These are phyloP conservation scores for Meriones psammophilus DNA, from an alignment of 2,797 vertebrate genomes.

Conservation along the genomic window DNA sequence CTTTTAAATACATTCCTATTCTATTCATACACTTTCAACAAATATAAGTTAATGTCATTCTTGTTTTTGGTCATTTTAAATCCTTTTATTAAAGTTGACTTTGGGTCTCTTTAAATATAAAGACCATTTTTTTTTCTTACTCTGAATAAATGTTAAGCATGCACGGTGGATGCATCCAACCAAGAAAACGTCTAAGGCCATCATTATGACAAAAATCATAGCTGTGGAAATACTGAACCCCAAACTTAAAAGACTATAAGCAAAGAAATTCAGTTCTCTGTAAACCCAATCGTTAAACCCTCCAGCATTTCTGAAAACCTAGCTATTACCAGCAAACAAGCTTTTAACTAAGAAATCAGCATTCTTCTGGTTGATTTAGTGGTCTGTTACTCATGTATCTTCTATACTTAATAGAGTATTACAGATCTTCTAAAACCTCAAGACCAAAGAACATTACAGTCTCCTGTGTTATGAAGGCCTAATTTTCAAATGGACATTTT, in stretches of 20 bases:
- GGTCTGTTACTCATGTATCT: constrained; percentile 45
- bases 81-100: constrained; percentile 12
- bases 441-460: not conserved
- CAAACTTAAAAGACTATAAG: constrained; percentile 64
- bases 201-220: constrained; percentile 77
- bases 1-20: not conserved
- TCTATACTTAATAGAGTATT: constrained; percentile 57
- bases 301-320: constrained; percentile 50
- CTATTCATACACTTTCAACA: not conserved
- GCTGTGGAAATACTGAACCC: constrained; percentile 6
- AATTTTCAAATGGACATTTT: constrained; percentile 44
- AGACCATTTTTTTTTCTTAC: not conserved
- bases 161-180: constrained; percentile 24
- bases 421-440: constrained; percentile 61
- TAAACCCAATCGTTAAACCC: constrained; percentile 46
- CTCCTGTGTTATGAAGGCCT: not conserved
- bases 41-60: not conserved
- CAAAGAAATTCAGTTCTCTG: constrained; percentile 18
- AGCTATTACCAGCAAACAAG: constrained; percentile 68
- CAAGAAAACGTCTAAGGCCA: constrained; percentile 42
- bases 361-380: constrained; percentile 64
- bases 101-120: constrained; percentile 40
- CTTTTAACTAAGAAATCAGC: constrained; percentile 69
- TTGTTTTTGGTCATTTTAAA: not conserved
- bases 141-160: constrained; percentile 46